A percentile compares a stretch with the other conserved stretches of the same genome.
These are phyloP conservation scores for Tuta absoluta DNA, from an alignment of 2,888 invertebrate species.

Conservation along the genomic window DNA sequence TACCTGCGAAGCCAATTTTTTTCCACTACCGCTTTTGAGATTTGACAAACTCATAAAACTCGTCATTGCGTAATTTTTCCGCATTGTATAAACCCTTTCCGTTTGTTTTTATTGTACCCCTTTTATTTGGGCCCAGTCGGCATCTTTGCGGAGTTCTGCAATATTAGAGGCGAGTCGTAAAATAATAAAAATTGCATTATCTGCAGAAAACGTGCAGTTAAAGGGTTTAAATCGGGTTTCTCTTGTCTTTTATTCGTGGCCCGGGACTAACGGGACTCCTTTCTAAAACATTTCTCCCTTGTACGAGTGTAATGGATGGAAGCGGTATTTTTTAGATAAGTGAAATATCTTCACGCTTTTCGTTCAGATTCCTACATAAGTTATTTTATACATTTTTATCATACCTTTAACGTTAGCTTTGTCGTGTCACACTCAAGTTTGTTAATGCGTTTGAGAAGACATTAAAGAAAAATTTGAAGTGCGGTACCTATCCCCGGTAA, in stretches of 20 bases:
- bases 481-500: too few relatives aligned
- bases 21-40: conserved; percentile 39
- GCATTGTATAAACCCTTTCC: conserved; percentile 80
- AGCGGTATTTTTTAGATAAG: conserved; percentile 55
- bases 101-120: conserved; percentile 76
- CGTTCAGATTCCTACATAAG: not conserved
- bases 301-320: conserved; percentile 55
- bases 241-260: conserved; percentile 65
- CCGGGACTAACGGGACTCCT: conserved; percentile 64
- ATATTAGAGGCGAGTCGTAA: conserved; percentile 66
- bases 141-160: conserved; percentile 74
- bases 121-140: conserved; percentile 67
- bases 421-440: not conserved
- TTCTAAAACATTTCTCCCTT: conserved; percentile 58
- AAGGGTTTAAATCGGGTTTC: conserved; percentile 73
- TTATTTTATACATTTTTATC: not conserved
- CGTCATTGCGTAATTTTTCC: conserved; percentile 77
- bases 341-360: conserved; percentile 52
- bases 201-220: conserved; percentile 69
- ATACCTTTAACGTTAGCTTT: too few relatives aligned
- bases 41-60: conserved; percentile 63
- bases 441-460: not conserved
- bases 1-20: conserved; percentile 75
- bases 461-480: not conserved
- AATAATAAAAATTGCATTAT: conserved; percentile 77